Evolutionary conservation across 2,797 vertebrate species (phyloP).

Genomic region (Poliocrania exsul): DNA sequence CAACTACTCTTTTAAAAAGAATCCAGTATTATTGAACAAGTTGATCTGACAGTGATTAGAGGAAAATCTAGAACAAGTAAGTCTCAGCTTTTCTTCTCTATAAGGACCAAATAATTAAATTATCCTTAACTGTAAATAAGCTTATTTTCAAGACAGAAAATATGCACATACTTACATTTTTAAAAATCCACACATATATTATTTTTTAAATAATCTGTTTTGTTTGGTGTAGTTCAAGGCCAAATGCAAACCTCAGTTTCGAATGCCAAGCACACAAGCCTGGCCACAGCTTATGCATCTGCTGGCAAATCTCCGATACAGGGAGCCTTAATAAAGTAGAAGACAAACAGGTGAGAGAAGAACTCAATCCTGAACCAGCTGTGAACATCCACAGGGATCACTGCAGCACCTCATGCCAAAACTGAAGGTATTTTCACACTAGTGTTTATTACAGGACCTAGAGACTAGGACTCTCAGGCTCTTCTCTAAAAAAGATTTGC

Average conservation of each 20-base stretch:
- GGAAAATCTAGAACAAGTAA: background rate
- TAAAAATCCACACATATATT: background rate
- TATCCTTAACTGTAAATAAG: background rate
- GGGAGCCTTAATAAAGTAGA: background rate
- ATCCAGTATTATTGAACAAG: background rate
- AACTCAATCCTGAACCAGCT: background rate
- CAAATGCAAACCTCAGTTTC: background rate
- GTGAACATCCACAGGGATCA: background rate
- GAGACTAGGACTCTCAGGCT: background rate
- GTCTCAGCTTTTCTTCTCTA: background rate
- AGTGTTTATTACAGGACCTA: background rate
- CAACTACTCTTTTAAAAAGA: background rate
- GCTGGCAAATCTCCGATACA: background rate
- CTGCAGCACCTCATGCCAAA: background rate
- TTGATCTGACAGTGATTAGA: background rate
- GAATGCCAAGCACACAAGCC: background rate
- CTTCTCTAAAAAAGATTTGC: background rate
- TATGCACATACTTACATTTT: background rate
- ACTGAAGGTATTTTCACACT: background rate
- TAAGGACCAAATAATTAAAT: background rate
- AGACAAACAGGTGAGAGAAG: background rate
- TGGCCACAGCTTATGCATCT: background rate
- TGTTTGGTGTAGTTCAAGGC: background rate
- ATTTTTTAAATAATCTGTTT: background rate
- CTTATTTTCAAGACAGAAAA: background rate